Percentiles rank a stretch among this genome's conserved stretches.
Evolutionary conservation across 2,797 vertebrate species (phyloP).

Genomic region (Nasua narica): DNA sequence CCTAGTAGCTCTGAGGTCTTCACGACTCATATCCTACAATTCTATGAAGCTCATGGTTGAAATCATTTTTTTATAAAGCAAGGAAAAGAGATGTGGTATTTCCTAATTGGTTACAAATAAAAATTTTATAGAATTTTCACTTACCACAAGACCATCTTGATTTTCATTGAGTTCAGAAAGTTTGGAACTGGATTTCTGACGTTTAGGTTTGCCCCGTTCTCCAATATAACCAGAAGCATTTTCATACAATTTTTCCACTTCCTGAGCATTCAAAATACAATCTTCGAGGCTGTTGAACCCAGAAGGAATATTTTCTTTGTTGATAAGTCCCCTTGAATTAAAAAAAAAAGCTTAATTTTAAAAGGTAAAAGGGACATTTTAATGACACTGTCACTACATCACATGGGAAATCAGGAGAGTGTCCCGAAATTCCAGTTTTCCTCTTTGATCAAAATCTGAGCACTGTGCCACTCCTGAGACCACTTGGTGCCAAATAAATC

Average conservation of each 20-base stretch:
- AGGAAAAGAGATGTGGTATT: background rate
- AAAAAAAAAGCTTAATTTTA: constrained; percentile 27
- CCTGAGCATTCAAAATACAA: constrained; percentile 80
- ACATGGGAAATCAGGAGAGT: background rate
- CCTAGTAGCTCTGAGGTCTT: background rate
- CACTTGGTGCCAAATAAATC: constrained; percentile 18
- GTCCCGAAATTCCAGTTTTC: background rate
- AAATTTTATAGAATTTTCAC: constrained; percentile 67
- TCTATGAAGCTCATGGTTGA: background rate
- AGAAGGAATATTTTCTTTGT: constrained; percentile 95
- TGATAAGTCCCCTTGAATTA: constrained; percentile 84
- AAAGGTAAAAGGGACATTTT: background rate
- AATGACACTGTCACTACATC: background rate
- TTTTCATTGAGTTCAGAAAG: constrained; percentile 87
- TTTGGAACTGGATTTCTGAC: constrained; percentile 87
- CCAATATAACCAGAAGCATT: constrained; percentile 75
- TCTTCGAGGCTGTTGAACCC: constrained; percentile 82
- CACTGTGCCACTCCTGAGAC: background rate
- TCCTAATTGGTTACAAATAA: background rate
- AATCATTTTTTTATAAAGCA: constrained; percentile 3
- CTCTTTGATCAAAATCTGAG: constrained; percentile 32
- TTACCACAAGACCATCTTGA: constrained; percentile 88
- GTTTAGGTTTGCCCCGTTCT: constrained; percentile 87
- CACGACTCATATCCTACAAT: background rate
- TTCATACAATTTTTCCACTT: constrained; percentile 83